Conservation (phyloP, 2,113 vertebrate genomes). For the Romanogobio albipinnatus region DNA sequence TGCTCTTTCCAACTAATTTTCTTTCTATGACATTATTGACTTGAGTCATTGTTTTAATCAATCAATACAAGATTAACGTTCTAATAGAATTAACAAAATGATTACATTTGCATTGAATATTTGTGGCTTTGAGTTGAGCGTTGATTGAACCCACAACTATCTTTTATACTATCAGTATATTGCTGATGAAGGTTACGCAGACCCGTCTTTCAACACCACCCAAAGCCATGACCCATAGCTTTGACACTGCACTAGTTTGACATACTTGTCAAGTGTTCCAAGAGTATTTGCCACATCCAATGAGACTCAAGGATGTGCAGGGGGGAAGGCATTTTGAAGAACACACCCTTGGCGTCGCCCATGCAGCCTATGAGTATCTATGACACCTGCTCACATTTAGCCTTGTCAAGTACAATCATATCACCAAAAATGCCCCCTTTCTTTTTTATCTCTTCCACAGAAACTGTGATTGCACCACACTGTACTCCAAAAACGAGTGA, state of each 20-base stretch:
- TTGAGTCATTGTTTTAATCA: not conserved
- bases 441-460: slow-evolving; percentile 30
- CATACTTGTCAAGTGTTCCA: slow-evolving; percentile 51
- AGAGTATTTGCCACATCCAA: slow-evolving; percentile 50
- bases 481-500: not conserved
- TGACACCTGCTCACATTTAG: slow-evolving; percentile 59
- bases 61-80: not conserved
- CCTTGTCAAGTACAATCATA: slow-evolving; percentile 46
- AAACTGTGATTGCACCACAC: not conserved
- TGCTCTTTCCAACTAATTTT: not conserved
- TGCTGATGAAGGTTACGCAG: slow-evolving; percentile 11
- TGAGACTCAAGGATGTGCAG: slow-evolving; percentile 45
- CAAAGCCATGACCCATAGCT: slow-evolving; percentile 15
- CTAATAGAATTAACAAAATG: not conserved
- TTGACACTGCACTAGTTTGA: slow-evolving; percentile 48
- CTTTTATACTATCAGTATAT: slow-evolving; percentile 10
- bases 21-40: not conserved
- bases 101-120: too few species aligned
- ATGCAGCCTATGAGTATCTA: slow-evolving; percentile 10
- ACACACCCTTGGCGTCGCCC: slow-evolving; percentile 50
- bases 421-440: slow-evolving; percentile 25
- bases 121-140: not conserved
- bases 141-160: not conserved
- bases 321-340: slow-evolving; percentile 49
- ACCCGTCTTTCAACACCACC: slow-evolving; percentile 27